These are phyloP conservation scores for Corythornis vintsioides DNA, from an alignment of 2,113 vertebrate species.

Conservation along the genomic window DNA sequence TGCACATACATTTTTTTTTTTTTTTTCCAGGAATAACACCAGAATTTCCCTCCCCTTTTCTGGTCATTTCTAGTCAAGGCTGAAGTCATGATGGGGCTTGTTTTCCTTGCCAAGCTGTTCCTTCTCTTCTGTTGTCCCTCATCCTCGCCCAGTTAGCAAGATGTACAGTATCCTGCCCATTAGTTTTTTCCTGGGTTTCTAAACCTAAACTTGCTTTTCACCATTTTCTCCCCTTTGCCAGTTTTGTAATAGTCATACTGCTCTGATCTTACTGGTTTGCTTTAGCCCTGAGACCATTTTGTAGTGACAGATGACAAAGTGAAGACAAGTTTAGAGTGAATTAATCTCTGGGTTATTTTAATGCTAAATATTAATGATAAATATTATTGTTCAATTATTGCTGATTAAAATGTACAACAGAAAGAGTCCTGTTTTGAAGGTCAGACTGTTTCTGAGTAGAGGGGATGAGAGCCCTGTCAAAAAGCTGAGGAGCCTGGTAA, in stretches of 20 bases:
- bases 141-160: slow-evolving; percentile 45
- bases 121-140: slow-evolving; percentile 48
- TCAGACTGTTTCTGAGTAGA: not conserved
- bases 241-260: not conserved
- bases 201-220: not conserved
- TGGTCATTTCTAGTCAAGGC: slow-evolving; percentile 6
- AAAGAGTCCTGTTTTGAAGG: not conserved
- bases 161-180: not conserved
- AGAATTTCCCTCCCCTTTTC: not conserved
- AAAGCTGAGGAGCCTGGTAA: not conserved
- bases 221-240: not conserved
- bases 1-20: not conserved
- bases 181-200: not conserved
- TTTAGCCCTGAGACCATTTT: not conserved
- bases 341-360: not conserved
- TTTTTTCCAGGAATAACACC: not conserved
- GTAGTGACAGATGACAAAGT: not conserved
- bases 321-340: not conserved
- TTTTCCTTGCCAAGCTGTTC: slow-evolving; percentile 36
- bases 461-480: not conserved
- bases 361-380: not conserved
- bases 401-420: not conserved
- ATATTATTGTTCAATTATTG: not conserved
- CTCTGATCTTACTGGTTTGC: not conserved
- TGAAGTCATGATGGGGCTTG: slow-evolving; percentile 40